Percentiles rank a stretch among this genome's conserved stretches.
phyloP scores from a whole-genome alignment of 2,797 vertebrate genomes.

The Silurus aristotelis region DNA sequence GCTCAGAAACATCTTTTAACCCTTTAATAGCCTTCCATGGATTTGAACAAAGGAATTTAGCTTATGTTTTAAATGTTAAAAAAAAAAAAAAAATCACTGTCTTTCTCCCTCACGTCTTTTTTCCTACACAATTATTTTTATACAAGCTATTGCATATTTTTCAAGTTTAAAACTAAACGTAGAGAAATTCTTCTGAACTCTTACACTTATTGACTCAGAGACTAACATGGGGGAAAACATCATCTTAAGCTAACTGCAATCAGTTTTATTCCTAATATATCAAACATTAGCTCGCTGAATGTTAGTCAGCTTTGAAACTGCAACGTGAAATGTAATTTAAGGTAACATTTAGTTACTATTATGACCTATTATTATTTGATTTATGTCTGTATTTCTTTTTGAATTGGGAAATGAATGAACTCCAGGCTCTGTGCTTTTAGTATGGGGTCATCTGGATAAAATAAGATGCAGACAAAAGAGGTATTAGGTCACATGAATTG shows the following conservation, averaged over 20 bases:
- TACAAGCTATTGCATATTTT: not conserved
- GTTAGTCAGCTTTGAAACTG: not conserved
- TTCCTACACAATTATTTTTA: too few relatives aligned
- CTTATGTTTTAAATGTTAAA: not conserved
- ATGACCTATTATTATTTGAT: not conserved
- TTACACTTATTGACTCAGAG: too few relatives aligned
- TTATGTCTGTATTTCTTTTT: not conserved
- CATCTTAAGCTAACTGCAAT: too few relatives aligned
- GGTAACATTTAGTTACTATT: not conserved
- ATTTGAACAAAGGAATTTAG: not conserved
- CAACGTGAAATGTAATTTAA: too few relatives aligned
- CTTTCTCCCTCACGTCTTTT: too few relatives aligned
- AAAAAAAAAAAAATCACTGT: not conserved
- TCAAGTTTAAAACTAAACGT: not conserved
- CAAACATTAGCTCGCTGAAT: not conserved
- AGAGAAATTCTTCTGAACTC: not conserved
- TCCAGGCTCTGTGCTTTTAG: constrained; percentile 26
- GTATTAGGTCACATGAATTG: constrained; percentile 22
- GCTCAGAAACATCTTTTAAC: constrained; percentile 84
- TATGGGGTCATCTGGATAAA: constrained; percentile 37
- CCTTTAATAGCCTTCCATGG: constrained; percentile 67
- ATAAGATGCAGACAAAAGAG: constrained; percentile 10
- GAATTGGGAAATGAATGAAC: constrained; percentile 20
- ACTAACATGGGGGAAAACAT: not conserved
- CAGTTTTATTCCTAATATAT: not conserved